Base-by-base conservation (phyloP, 2,888 invertebrate genomes). In the Cosmia pyralina region DNA sequence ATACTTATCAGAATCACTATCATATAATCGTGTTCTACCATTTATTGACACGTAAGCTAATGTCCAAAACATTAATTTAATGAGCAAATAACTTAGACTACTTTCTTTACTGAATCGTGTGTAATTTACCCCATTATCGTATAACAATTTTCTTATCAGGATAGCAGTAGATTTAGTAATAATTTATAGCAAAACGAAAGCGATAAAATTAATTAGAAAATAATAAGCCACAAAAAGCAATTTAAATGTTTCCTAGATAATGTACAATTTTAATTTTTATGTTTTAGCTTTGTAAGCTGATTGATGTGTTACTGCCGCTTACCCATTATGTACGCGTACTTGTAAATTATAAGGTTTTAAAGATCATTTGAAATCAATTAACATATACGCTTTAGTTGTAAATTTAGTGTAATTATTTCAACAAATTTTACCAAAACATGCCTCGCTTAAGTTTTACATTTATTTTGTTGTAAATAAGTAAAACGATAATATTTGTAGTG, bases 371-470 rank as follows among this genome's bases (percentile, higher is more conserved):
- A 75, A 75, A 81, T 77, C 79, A 75, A 79, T 74, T 73, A 77
- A 82, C 80, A 80, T 78, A 74, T 87, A 87, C 85, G 83, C 90
- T 89, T 90, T 91, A 85, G 88, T 89, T 80, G 66, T 92, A 89
- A 89, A 86, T 86, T 89, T 88, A 92, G 89, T 90, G 79, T 93
- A 92, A 93, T 92, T 90, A 92, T 93, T 93, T 93, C 93, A 93
- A 92, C 90, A 93, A 93, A 91, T 93, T 93, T 95, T 96, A 96
- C 96, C 96, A 96, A 96, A 96, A 94, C 91, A 93, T 95, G 96
- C 96, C 96, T 96, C 96, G 96, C 96, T 94, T 95, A 94, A 91
- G 93, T 94, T 95, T 93, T 92, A 93, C 87, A 86, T 94, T 93
- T 83, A 83, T 87, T 89, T 91, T 93, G 89, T 92, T 93, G 92